Percentiles rank a stretch among this genome's conserved stretches.
Evolutionary conservation across 1,140 invertebrate species (phyloP).

Genomic region (Drosophila kepulauana): DNA sequence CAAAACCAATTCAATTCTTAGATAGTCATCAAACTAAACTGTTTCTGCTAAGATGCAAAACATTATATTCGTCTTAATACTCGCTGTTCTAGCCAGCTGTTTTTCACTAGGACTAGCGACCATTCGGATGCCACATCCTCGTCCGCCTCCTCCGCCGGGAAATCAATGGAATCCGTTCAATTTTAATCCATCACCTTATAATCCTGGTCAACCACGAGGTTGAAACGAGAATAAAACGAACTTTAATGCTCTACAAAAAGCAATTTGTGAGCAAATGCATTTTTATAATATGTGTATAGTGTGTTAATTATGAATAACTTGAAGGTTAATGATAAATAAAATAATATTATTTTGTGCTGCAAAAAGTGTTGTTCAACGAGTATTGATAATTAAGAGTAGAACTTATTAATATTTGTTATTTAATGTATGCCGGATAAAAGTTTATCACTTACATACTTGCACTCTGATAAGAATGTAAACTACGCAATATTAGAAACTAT

Average conservation of each 20-base stretch:
- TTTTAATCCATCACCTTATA: slow-evolving; percentile 16
- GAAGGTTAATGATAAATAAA: too few species aligned
- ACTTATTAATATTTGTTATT: not conserved
- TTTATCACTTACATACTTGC: not conserved
- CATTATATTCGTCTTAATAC: too few species aligned
- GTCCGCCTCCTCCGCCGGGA: slow-evolving; percentile 8
- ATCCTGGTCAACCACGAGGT: slow-evolving; percentile 12
- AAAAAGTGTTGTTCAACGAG: not conserved
- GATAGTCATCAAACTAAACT: too few species aligned
- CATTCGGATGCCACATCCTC: too few species aligned
- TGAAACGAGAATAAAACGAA: not conserved
- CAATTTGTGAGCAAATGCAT: not conserved
- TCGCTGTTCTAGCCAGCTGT: too few species aligned
- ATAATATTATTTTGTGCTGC: too few species aligned
- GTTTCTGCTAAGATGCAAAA: too few species aligned
- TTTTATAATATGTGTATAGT: not conserved
- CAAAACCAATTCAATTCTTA: too few species aligned
- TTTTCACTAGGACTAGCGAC: too few species aligned
- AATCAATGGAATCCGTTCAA: slow-evolving; percentile 15
- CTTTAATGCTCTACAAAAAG: not conserved
- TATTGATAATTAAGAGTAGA: not conserved
- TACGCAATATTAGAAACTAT: slow-evolving; percentile 27
- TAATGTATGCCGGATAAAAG: not conserved
- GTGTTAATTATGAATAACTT: too few species aligned
- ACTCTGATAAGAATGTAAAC: not conserved